phyloP scores from a whole-genome alignment of 2,113 vertebrate species.

The Rhinopomastus cyanomelas region DNA sequence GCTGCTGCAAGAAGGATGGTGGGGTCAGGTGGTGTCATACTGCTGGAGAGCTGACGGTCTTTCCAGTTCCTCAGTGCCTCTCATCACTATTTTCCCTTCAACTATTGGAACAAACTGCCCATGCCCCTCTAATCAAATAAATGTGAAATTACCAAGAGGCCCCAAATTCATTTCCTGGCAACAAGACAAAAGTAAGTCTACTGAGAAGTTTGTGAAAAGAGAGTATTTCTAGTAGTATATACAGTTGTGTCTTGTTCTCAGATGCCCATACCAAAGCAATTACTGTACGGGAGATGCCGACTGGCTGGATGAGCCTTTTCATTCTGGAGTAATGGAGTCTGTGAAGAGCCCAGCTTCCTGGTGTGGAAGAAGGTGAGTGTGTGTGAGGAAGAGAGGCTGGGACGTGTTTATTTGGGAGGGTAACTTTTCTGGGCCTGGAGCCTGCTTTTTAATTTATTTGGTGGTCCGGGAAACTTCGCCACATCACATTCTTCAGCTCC shows the following conservation, averaged over 20 bases:
- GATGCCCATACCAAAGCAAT: constrained; percentile 59
- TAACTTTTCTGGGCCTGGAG: constrained; percentile 39
- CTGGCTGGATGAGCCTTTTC: constrained; percentile 56
- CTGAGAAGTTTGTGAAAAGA: constrained; percentile 54
- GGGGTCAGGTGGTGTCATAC: neutral
- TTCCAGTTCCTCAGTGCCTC: neutral
- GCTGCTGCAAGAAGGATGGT: neutral
- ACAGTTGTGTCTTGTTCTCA: constrained; percentile 60
- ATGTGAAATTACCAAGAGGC: constrained; percentile 37
- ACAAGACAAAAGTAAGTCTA: constrained; percentile 50
- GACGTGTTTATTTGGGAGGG: constrained; percentile 40
- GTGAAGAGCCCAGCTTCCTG: constrained; percentile 20
- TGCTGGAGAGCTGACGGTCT: neutral
- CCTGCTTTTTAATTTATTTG: constrained; percentile 54
- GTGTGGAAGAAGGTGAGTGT: constrained; percentile 28
- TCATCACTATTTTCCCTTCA: neutral
- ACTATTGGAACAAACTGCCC: constrained; percentile 13
- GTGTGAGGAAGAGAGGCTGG: constrained; percentile 30
- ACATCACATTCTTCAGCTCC: constrained; percentile 46
- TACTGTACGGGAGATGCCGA: neutral
- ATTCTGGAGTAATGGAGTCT: constrained; percentile 16
- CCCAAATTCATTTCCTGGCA: constrained; percentile 53
- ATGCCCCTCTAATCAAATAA: constrained; percentile 42
- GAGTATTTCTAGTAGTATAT: constrained; percentile 48
- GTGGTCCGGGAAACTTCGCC: constrained; percentile 5